These are phyloP conservation scores for Calosoma granatense DNA, from an alignment of 1,140 invertebrate species.

Conservation along the genomic window DNA sequence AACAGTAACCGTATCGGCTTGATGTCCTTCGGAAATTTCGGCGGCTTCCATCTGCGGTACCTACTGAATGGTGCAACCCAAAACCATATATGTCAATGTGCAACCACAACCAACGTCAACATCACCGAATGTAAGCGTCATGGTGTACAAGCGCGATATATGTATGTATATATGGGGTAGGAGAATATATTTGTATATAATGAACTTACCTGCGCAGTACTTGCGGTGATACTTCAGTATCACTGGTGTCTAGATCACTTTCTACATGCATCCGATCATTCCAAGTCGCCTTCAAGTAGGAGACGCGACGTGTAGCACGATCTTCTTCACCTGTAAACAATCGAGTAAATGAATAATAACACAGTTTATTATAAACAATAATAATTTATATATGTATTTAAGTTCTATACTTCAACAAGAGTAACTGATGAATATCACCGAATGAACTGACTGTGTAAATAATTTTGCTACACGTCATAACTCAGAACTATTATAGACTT, in stretches of 20 bases:
- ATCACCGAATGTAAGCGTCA: not conserved
- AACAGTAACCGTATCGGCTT: constrained; percentile 61
- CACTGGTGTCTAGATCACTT: constrained; percentile 53
- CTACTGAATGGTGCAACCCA: constrained; percentile 38
- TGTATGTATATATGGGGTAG: too few relatives aligned
- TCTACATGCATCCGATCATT: constrained; percentile 56
- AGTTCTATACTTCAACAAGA: too few relatives aligned
- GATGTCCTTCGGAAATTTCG: constrained; percentile 61
- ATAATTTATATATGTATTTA: constrained; percentile 15
- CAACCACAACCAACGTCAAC: not conserved
- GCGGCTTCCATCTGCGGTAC: constrained; percentile 58
- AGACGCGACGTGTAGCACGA: constrained; percentile 73
- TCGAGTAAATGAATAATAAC: too few relatives aligned
- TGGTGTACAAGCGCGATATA: too few relatives aligned
- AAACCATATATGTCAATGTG: constrained; percentile 18
- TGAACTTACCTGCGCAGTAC: constrained; percentile 45
- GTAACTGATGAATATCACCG: too few relatives aligned
- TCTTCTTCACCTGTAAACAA: constrained; percentile 58
- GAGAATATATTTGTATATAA: not conserved
- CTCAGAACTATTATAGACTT: not conserved
- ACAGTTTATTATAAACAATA: constrained; percentile 20
- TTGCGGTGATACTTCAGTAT: constrained; percentile 45
- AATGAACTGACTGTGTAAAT: not conserved
- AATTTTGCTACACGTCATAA: not conserved
- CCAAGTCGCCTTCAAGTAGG: constrained; percentile 83